Evolutionary conservation across 2,888 invertebrate species (phyloP), one percentile per base, ranked within the genome.

Genomic region (Augochlorella aurata): DNA sequence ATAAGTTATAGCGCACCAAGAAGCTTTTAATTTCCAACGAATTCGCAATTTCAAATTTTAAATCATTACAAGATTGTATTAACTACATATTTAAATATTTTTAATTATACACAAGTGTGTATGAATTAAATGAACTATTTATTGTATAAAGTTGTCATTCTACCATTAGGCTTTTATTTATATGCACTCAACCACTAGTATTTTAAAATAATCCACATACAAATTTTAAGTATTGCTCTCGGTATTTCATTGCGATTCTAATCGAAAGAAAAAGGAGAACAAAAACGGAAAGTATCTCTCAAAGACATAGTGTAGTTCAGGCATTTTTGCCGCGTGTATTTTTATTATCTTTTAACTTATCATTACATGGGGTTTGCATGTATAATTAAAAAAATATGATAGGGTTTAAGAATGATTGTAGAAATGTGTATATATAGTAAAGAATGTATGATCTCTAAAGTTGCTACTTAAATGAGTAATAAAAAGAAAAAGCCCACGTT

Each of bases 371-470:
- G 83, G 88, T 79, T 83, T 77, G 77, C 80, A 87, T 74, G 67
- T 77, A 79, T 67, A 82, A 75, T 87, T 87, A 88, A 85, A 89
- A 90, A 88, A 88, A 90, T 84, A 86, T 58, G 79, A 82, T 85
- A 82, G 80, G 77, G 82, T 71, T 82, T 87, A 87, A 83, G 80
- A 89, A 84, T 85, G 81, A 78, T 79, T 66, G 76, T 85, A 84
- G 83, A 89, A 85, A 86, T 84, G 77, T 88, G 75, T 85, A 78
- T 84, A 80, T 84, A 80, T 85, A 87, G 76, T 78, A 72, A 88
- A 81, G 79, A 84, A 77, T 87, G 81, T 82, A 79, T 83, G 82
- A 88, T 77, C 47, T 77, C 70, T 65, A 78, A 74, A 74, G 70
- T 54, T 80, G 83, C 82, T 74, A 79, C 66, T 77, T 85, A 87